Base-by-base conservation (phyloP, 2,888 invertebrate genomes). In the Pristionchus mayeri region DNA sequence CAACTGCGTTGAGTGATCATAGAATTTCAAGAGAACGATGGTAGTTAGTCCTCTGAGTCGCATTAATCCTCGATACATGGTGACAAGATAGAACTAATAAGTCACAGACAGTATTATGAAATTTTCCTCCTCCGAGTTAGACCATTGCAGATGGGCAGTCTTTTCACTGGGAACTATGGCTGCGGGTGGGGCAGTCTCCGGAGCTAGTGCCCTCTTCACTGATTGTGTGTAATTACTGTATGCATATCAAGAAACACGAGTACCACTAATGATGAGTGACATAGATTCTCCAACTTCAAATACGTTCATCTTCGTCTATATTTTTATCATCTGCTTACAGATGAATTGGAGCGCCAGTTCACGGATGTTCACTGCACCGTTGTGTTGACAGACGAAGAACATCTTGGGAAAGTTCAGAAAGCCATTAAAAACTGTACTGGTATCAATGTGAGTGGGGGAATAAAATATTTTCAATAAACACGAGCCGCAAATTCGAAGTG, bases 131-230 rank as follows among this genome's bases (percentile, higher is more conserved):
- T n/a, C n/a, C n/a, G n/a, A n/a, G n/a, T n/a, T n/a, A n/a, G n/a
- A n/a, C n/a, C n/a, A n/a, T n/a, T 80, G 24, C 44, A 82, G 81
- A 63, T 63, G 60, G 60, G 21, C 27, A 9, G 21, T 63, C 34
- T 82, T 82, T 54, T 11, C 44, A 37, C 21, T 63, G 18, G 81
- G 81, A 24, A 48, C 30, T 0, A 27, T 30, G 48, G 63, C 81
- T 7, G 60, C 63, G 44, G 84, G 84, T 13, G 90, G 90, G 37
- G 89, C 88, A 27, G 85, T 88, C 16, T 89, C 89, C 2, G 90
- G 90, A 30, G 90, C 90, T 3, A 88, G 88, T 67, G 89, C 90
- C 34, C 87, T 90, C 30, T 90, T 89, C 87, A 90, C 90, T 18
- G 90, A 90, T 48, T 89, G 90, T 90, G 34, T 87, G 86, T n/a